Percentiles rank a stretch among this genome's conserved stretches.
Evolutionary conservation across 30 jellyfish, hydroid and myxozoan genomes (phyloP).

Genomic region (Aurelia aurita): DNA sequence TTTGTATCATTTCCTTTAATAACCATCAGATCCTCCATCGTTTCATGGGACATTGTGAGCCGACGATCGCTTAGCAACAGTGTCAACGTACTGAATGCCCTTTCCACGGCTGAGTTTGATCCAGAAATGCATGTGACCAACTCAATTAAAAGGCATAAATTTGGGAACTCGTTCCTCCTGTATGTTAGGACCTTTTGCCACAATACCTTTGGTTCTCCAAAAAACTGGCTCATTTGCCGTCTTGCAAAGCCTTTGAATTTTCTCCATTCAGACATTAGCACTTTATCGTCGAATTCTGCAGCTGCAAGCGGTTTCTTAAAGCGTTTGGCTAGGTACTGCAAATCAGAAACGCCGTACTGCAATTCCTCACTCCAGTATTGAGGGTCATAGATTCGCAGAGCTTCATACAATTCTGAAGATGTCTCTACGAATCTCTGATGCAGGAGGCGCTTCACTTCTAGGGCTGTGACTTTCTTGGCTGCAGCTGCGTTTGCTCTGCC

Average conservation of each 20-base stretch:
- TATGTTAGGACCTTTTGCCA: constrained; percentile 42
- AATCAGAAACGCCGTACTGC: constrained; percentile 16
- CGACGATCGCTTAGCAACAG: constrained; percentile 61
- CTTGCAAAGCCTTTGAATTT: constrained; percentile 30
- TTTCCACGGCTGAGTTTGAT: constrained; percentile 67
- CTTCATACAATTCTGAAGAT: constrained; percentile 12
- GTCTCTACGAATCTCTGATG: constrained; percentile 25
- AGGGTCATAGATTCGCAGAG: constrained; percentile 34
- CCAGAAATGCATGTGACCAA: constrained; percentile 62
- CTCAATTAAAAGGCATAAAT: constrained; percentile 38
- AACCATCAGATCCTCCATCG: constrained; percentile 44
- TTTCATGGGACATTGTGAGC: constrained; percentile 38
- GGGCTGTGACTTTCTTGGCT: constrained; percentile 3
- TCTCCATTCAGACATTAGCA: constrained; percentile 48
- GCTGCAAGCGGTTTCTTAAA: constrained; percentile 18
- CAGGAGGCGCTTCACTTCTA: constrained; percentile 6
- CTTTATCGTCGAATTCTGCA: constrained; percentile 19
- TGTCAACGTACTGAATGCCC: constrained; percentile 65
- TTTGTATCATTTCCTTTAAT: constrained; percentile 44
- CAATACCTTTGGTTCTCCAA: constrained; percentile 2
- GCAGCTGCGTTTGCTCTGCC: constrained; percentile 34
- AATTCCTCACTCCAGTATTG: constrained; percentile 53
- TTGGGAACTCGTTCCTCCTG: constrained; percentile 54
- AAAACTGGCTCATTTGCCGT: constrained; percentile 18
- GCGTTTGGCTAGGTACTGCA: neutral